These are phyloP conservation scores for Scaptomyza caliginosa DNA, from an alignment of 2,888 invertebrate genomes.

Conservation along the genomic window DNA sequence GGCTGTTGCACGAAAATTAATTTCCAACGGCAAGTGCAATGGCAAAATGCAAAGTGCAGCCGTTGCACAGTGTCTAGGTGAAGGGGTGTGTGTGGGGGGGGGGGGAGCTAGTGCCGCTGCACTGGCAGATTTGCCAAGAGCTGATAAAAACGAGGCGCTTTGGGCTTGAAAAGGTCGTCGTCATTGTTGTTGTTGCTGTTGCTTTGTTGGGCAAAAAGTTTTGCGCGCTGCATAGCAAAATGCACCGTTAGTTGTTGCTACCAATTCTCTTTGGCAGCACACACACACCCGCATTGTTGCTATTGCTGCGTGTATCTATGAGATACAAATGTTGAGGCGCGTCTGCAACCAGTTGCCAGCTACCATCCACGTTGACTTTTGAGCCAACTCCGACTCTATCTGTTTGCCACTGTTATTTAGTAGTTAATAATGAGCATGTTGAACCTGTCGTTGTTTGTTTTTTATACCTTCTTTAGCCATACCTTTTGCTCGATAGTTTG, in stretches of 20 bases:
- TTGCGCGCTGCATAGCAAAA: constrained; percentile 73
- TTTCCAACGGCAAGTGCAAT: constrained; percentile 75
- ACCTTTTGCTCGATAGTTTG: not conserved
- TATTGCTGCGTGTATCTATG: constrained; percentile 59
- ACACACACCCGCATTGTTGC: constrained; percentile 4
- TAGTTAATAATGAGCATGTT: constrained; percentile 80
- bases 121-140: constrained; percentile 65
- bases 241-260: constrained; percentile 66
- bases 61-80: constrained; percentile 1
- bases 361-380: not conserved
- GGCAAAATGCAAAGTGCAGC: constrained; percentile 58
- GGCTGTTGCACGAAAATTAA: constrained; percentile 77
- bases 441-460: constrained; percentile 71
- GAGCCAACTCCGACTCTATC: constrained; percentile 4
- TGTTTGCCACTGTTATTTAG: constrained; percentile 74
- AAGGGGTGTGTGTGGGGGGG: not conserved
- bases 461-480: too few species aligned
- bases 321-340: constrained; percentile 68
- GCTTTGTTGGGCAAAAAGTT: constrained; percentile 49
- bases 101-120: not conserved
- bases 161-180: constrained; percentile 73
- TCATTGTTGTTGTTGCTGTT: constrained; percentile 24
- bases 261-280: constrained; percentile 3
- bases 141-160: constrained; percentile 71
- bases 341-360: constrained; percentile 56